Evolutionary conservation across 2,113 vertebrate species (phyloP).

Genomic region (Ciconia boyciana): DNA sequence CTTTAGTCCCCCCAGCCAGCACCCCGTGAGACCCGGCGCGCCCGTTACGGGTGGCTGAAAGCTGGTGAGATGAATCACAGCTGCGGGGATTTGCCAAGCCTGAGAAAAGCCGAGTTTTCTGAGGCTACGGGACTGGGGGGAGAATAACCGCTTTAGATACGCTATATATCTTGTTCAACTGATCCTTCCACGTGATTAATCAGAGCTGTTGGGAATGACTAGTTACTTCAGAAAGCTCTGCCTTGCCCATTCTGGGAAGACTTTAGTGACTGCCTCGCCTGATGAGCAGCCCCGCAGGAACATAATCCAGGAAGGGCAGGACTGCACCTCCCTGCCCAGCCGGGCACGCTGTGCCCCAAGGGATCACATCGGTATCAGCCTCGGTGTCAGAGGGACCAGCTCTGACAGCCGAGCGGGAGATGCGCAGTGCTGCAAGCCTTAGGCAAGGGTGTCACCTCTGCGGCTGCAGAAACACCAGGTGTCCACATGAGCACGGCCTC

Average conservation of each 20-base stretch:
- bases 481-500: rapidly evolving
- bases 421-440: background rate
- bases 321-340: too few species aligned
- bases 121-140: background rate
- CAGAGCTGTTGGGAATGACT: background rate
- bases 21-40: rapidly evolving
- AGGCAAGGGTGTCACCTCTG: background rate
- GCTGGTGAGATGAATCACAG: background rate
- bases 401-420: background rate
- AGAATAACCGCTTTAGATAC: background rate
- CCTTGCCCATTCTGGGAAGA: background rate
- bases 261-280: background rate
- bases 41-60: background rate
- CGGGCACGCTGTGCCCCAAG: rapidly evolving
- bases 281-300: background rate
- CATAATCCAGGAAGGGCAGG: background rate
- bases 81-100: background rate
- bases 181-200: background rate
- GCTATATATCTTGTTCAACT: rapidly evolving
- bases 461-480: rapidly evolving
- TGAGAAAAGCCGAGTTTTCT: background rate
- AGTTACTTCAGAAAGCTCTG: background rate
- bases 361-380: background rate
- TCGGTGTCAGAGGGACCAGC: background rate
- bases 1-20: background rate